Conservation (phyloP, 2,113 vertebrate genomes). For the Paracanthobrama guichenoti region DNA sequence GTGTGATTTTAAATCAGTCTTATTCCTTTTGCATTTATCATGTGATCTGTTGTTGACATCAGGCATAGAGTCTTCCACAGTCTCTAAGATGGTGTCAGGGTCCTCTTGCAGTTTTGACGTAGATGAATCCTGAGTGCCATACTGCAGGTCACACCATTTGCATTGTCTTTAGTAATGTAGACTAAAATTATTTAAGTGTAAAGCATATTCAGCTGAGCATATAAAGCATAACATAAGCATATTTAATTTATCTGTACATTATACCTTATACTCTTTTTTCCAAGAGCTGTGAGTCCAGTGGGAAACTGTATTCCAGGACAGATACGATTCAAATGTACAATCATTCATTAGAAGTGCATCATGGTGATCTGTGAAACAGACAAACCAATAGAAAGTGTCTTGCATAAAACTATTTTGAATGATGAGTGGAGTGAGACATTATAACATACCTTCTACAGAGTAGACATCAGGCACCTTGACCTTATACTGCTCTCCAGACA, state of each 20-base stretch:
- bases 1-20: background rate
- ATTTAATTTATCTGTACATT: background rate
- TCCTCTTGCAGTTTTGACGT: slow-evolving; percentile 19
- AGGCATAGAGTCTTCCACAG: slow-evolving; percentile 22
- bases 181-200: background rate
- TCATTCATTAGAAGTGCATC: slow-evolving; percentile 37
- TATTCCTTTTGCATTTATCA: slow-evolving; percentile 29
- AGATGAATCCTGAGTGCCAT: slow-evolving; percentile 3
- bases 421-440: background rate
- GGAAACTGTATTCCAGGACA: slow-evolving; percentile 55
- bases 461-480: slow-evolving; percentile 30
- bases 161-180: background rate
- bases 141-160: background rate
- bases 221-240: background rate
- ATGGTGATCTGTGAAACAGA: slow-evolving; percentile 35
- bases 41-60: slow-evolving; percentile 19
- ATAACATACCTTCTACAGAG: slow-evolving; percentile 62
- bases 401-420: background rate
- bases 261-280: slow-evolving; percentile 68
- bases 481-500: background rate
- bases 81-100: slow-evolving; percentile 47
- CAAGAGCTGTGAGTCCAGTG: slow-evolving; percentile 52
- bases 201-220: background rate
- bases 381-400: background rate
- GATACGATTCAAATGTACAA: slow-evolving; percentile 35